Conservation (phyloP, 2,113 vertebrate genomes). For the Ammospiza nelsoni region DNA sequence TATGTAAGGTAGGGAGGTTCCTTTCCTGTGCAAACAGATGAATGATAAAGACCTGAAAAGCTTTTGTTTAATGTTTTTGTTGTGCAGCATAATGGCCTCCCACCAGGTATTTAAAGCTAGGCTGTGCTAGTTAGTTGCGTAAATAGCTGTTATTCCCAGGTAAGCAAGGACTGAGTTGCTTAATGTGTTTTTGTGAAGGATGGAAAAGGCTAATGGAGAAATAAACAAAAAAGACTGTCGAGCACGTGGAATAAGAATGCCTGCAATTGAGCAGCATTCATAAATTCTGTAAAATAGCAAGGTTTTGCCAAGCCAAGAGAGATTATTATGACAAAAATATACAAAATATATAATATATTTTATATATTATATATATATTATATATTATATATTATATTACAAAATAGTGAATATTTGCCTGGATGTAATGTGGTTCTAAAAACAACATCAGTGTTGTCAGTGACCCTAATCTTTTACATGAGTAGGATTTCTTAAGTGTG, state of each 20-base stretch:
- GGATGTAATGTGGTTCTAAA: neutral
- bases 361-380: too few species aligned
- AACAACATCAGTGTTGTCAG: neutral
- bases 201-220: constrained; percentile 6
- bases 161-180: neutral
- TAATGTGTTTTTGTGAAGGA: neutral
- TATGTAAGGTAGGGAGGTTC: constrained; percentile 18
- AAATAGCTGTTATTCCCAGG: constrained; percentile 22
- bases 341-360: too few species aligned
- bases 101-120: neutral
- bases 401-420: neutral
- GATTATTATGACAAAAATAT: neutral
- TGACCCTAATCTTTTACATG: neutral
- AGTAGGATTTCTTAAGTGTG: neutral
- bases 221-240: neutral
- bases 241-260: neutral
- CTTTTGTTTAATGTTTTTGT: constrained; percentile 37
- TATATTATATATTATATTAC: neutral
- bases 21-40: constrained; percentile 13
- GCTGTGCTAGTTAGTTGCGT: neutral
- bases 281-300: neutral
- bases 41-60: constrained; percentile 29
- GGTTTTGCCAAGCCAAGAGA: neutral
- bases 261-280: neutral
- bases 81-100: neutral